Base-by-base conservation (phyloP, 2,113 vertebrate genomes). In the Donacobius atricapilla region DNA sequence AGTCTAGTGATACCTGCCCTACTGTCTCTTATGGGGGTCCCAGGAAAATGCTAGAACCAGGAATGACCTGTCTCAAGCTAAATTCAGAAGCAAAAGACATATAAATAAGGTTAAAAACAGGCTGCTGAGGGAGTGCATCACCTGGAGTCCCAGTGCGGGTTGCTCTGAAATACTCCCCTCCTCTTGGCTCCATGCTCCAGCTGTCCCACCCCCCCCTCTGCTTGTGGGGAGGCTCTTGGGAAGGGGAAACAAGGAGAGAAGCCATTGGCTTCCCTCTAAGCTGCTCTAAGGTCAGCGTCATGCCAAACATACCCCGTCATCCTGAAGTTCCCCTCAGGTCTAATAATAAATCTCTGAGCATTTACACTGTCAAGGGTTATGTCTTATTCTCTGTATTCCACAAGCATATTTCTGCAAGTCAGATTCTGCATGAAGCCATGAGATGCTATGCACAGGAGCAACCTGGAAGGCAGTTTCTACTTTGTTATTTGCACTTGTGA, bases 371-470 rank as follows among this genome's bases (percentile, higher is more conserved):
- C 85, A 76, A 58, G 40, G 44, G 64, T 87, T 93, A 75, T 13
- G 45, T 85, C 88, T 89, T 64, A 75, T 13, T 90, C 48, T 65
- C 10, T 10, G 13, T 90, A 57, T 82, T 64, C 68, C 19, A 48
- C 70, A 76, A 83, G 83, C 45, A 71, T 25, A 89, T 78, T 85
- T 93, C 85, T 95, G 47, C 50, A 89, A 94, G 88, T 85, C 65
- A 72, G 13, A 90, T 79, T 87, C 83, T 83, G 40, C 58, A 56
- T 9, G 7, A 90, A 90, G 48, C 42, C 58, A 11, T 28, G 24
- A 89, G 69, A 51, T 15, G 48, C 69, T 63, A 45, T 30, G 9
- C 4, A 31, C 3, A 5, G 70, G 40, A 93, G 27, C 48, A 88
- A 63, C 70, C 79, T 75, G 70, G n/a, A 80, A 89, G 30, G 51